A percentile compares a stretch with the other conserved stretches of the same genome.
These are phyloP conservation scores for Chrysolina haemoptera DNA, from an alignment of 2,888 invertebrate species.

Conservation along the genomic window DNA sequence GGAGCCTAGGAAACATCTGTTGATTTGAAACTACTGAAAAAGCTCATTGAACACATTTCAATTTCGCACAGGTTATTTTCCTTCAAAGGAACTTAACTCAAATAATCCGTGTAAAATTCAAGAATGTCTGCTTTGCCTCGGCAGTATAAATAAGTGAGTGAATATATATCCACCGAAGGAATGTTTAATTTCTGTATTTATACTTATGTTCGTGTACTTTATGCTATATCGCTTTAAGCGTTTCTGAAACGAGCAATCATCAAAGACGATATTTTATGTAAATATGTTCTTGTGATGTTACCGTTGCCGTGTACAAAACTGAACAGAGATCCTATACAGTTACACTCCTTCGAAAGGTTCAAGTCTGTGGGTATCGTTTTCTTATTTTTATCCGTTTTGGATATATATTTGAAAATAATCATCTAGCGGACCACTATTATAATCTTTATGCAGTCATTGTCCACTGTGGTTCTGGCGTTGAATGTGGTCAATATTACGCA, in stretches of 20 bases:
- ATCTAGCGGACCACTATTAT: no score
- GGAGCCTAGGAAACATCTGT: no score
- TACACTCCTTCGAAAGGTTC: not conserved
- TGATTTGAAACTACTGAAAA: not conserved
- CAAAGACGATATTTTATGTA: constrained; percentile 13
- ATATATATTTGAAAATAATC: no score
- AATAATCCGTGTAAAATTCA: not conserved
- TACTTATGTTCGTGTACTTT: constrained; percentile 3
- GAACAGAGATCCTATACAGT: not conserved
- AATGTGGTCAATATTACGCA: no score
- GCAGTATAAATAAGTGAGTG: constrained; percentile 1
- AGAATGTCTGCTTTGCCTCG: not conserved
- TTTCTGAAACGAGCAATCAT: not conserved
- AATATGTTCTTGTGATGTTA: constrained; percentile 7
- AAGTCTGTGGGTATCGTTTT: not conserved
- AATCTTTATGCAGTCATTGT: no score
- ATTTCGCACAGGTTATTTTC: not conserved
- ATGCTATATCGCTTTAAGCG: not conserved
- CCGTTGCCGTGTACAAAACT: not conserved
- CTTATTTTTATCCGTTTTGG: no score
- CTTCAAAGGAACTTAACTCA: not conserved
- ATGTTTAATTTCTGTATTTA: constrained; percentile 4
- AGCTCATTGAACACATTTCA: not conserved
- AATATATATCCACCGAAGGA: not conserved
- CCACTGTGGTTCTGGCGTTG: no score